Evolutionary conservation across 2,797 vertebrate species (phyloP).

Genomic region (Pteropus rufus): DNA sequence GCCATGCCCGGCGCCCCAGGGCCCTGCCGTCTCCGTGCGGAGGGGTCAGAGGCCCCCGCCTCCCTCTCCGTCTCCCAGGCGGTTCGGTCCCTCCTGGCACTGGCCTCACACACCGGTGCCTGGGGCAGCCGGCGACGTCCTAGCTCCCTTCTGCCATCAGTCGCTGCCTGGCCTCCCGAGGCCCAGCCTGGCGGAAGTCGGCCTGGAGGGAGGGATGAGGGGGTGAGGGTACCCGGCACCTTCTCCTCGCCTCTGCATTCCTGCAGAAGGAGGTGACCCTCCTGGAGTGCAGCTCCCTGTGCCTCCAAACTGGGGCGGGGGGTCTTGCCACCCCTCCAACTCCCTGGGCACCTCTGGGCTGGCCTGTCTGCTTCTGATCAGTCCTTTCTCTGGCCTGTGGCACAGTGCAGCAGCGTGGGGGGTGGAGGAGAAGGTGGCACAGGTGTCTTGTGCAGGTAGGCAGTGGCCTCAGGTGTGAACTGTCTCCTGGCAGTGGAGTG

Average conservation of each 20-base stretch:
- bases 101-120: neutral
- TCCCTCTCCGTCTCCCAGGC: fast-evolving
- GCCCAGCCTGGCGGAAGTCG: fast-evolving
- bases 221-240: fast-evolving
- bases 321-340: neutral
- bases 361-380: neutral
- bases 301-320: neutral
- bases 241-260: fast-evolving
- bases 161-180: too few relatives aligned
- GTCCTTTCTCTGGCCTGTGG: neutral
- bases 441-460: neutral
- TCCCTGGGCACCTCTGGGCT: neutral
- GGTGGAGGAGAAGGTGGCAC: too few relatives aligned
- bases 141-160: neutral
- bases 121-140: neutral
- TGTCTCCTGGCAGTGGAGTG: neutral
- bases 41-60: fast-evolving
- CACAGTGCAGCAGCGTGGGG: too few relatives aligned
- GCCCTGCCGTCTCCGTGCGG: too few relatives aligned
- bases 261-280: neutral
- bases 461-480: neutral
- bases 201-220: neutral
- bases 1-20: fast-evolving
- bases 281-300: neutral
- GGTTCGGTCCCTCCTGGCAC: fast-evolving